These are phyloP conservation scores for Tenthredo scrophulariae DNA, from an alignment of 2,888 invertebrate species.

Conservation along the genomic window DNA sequence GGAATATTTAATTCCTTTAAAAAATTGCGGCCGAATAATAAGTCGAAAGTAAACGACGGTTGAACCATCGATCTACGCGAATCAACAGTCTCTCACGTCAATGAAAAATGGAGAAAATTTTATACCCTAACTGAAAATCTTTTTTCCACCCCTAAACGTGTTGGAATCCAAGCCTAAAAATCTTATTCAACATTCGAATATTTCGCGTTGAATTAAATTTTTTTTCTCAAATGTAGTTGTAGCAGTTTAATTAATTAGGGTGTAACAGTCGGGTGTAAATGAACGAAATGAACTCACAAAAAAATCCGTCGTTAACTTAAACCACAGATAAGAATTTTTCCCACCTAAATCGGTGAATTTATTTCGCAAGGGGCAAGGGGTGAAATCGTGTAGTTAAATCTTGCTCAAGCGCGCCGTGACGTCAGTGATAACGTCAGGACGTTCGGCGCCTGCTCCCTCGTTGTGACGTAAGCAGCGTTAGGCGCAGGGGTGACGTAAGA, in stretches of 20 bases:
- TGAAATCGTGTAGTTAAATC: background rate
- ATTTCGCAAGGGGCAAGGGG: background rate
- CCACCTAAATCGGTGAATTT: background rate
- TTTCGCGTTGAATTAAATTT: background rate
- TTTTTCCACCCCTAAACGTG: background rate
- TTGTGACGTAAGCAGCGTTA: slow-evolving; percentile 8
- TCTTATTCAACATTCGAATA: no score
- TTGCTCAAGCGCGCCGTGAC: background rate
- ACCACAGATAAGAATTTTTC: background rate
- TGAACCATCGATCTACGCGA: background rate
- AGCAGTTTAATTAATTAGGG: background rate
- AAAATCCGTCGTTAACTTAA: background rate
- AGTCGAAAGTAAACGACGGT: background rate
- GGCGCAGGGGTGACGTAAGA: slow-evolving; percentile 20
- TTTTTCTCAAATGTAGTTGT: background rate
- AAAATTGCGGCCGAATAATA: background rate
- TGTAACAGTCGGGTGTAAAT: background rate
- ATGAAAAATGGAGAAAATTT: background rate
- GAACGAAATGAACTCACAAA: background rate
- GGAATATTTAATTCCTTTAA: background rate
- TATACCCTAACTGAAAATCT: no score
- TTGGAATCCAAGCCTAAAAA: background rate
- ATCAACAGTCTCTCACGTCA: background rate
- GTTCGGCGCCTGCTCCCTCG: slow-evolving; percentile 25
- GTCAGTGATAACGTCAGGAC: slow-evolving; percentile 12